Base-by-base conservation (phyloP, 2,113 vertebrate species). In the Eidolon helvum region DNA sequence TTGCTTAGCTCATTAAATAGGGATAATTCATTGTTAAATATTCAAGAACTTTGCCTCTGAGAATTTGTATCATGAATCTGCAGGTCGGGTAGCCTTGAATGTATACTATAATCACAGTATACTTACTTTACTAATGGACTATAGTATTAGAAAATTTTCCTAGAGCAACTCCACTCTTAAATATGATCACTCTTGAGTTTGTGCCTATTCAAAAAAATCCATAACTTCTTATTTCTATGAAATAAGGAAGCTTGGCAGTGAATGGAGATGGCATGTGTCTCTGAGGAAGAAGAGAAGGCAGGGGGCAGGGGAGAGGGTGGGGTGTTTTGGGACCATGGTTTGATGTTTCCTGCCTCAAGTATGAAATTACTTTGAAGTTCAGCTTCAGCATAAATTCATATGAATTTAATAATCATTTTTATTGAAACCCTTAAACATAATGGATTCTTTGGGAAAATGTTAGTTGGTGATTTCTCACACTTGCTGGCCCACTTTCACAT, bases 341-440 rank as follows among this genome's bases (percentile, higher is more conserved):
- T 72, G 26, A 96, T 85, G 66, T 85, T 75, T n/a, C 3, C 45
- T 40, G 50, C 33, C 74, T 94, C 68, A 53, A 83, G 30, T 35
- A 18, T 80, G 26, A 91, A 61, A 55, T 91, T 63, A 43, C 50
- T 87, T 82, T 93, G 82, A 86, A 97, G 66, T 65, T 28, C 10
- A 30, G 28, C n/a, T 86, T 72, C 55, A 43, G 78, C 1, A 74
- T 68, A 93, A 93, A 48, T 90, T 65, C n/a, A 69, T 79, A 35
- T 45, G 68, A 93, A 22, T 78, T 79, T 74, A 72, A 85, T 68
- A 75, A 61, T 66, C 5, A 82, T 45, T 80, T 94, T 95, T 68
- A 66, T 90, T 92, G 40, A 92, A 80, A 21, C 80, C 63, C 79
- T 84, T 33, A 87, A 63, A 53, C 77, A 57, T 40, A 78, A 82